Evolutionary conservation across 2,888 invertebrate genomes (phyloP).

Genomic region (Lysandra coridon): DNA sequence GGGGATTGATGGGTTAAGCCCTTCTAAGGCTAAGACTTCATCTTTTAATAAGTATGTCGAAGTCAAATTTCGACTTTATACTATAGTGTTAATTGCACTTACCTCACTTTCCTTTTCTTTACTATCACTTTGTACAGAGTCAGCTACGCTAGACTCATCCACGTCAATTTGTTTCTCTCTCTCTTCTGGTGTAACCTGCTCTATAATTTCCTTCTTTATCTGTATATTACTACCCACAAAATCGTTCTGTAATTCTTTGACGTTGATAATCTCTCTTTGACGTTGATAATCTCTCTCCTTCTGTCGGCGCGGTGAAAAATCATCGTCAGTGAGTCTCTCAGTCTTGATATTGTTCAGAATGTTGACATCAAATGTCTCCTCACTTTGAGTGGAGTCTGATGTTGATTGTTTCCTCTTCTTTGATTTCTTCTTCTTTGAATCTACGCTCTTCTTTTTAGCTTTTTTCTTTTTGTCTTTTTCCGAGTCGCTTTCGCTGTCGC

Average conservation of each 20-base stretch:
- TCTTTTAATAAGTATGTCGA: no score
- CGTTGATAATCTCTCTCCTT: constrained; percentile 70
- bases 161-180: constrained; percentile 17
- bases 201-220: constrained; percentile 61
- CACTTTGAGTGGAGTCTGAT: constrained; percentile 57
- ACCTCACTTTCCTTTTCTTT: neutral
- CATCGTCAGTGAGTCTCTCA: constrained; percentile 68
- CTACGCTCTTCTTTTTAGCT: constrained; percentile 44
- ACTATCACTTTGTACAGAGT: neutral
- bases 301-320: constrained; percentile 58
- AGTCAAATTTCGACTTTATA: no score
- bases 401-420: constrained; percentile 53
- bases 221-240: constrained; percentile 66
- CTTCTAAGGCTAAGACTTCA: no score
- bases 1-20: no score
- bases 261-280: constrained; percentile 68
- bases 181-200: constrained; percentile 26
- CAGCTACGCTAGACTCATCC: constrained; percentile 1
- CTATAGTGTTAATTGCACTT: neutral
- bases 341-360: constrained; percentile 72
- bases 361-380: constrained; percentile 67
- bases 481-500: constrained; percentile 46
- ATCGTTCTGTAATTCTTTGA: constrained; percentile 71
- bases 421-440: constrained; percentile 42
- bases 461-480: constrained; percentile 45